phyloP scores from a whole-genome alignment of 2,113 vertebrate species.

The Sebastes schlegelii region DNA sequence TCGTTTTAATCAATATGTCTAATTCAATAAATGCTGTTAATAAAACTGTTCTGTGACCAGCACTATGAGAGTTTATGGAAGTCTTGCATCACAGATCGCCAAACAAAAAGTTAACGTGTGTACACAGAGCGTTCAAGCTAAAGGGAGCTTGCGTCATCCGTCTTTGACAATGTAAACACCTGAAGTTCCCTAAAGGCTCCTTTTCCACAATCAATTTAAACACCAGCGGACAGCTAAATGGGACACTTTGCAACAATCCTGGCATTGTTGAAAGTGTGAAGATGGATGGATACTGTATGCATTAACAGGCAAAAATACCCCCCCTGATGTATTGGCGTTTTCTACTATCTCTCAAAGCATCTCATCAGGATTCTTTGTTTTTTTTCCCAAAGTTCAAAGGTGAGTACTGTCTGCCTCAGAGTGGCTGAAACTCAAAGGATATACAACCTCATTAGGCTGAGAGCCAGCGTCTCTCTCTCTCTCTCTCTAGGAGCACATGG shows the following conservation, averaged over 20 bases:
- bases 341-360: background rate
- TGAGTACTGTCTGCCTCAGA: background rate
- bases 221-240: constrained; percentile 59
- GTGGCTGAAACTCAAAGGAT: constrained; percentile 24
- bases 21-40: too few species aligned
- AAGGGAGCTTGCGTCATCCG: constrained; percentile 24
- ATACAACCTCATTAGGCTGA: constrained; percentile 44
- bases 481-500: background rate
- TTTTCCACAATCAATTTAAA: constrained; percentile 57
- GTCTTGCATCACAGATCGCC: background rate
- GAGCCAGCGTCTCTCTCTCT: constrained; percentile 17
- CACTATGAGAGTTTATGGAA: constrained; percentile 5
- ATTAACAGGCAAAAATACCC: background rate
- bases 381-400: constrained; percentile 43
- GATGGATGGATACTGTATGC: constrained; percentile 40
- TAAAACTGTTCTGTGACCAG: background rate
- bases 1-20: too few species aligned
- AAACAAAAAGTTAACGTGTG: constrained; percentile 16
- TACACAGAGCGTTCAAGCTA: constrained; percentile 19
- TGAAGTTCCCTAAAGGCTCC: constrained; percentile 32
- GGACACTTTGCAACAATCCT: constrained; percentile 34
- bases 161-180: constrained; percentile 63
- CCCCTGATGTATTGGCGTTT: background rate
- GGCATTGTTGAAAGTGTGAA: constrained; percentile 62
- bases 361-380: background rate